phyloP scores from a whole-genome alignment of 1,140 invertebrate genomes.

The Cherax quadricarinatus region DNA sequence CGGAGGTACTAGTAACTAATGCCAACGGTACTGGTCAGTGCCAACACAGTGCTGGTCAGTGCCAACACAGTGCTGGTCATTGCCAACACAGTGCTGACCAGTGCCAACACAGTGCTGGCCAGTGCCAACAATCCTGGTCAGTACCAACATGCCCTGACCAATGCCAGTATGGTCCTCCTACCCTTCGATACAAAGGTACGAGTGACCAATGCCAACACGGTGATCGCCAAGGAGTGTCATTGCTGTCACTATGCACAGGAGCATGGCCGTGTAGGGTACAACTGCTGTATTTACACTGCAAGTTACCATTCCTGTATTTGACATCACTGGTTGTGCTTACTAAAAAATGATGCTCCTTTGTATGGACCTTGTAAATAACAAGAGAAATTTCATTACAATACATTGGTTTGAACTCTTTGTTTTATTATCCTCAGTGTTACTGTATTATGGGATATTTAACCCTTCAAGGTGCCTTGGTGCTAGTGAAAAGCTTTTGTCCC shows the following conservation, averaged over 20 bases:
- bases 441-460: too few relatives aligned
- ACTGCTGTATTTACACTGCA: neutral
- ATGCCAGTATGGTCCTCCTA: neutral
- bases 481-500: too few relatives aligned
- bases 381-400: constrained; percentile 51
- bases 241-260: constrained; percentile 25
- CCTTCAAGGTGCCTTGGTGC: too few relatives aligned
- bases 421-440: constrained; percentile 8
- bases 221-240: neutral
- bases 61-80: neutral
- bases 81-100: neutral
- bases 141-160: neutral
- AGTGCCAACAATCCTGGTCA: neutral
- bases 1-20: neutral
- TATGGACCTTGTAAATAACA: constrained; percentile 34
- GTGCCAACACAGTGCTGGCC: neutral
- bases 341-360: constrained; percentile 17
- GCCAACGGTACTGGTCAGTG: neutral
- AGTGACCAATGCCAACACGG: neutral
- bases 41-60: neutral
- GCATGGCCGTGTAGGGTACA: neutral
- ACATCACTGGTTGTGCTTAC: constrained; percentile 1
- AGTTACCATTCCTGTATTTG: constrained; percentile 8
- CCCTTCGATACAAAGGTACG: neutral
- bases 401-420: constrained; percentile 30